Conservation (phyloP, 2,113 vertebrate genomes). For the Lampris incognitus region DNA sequence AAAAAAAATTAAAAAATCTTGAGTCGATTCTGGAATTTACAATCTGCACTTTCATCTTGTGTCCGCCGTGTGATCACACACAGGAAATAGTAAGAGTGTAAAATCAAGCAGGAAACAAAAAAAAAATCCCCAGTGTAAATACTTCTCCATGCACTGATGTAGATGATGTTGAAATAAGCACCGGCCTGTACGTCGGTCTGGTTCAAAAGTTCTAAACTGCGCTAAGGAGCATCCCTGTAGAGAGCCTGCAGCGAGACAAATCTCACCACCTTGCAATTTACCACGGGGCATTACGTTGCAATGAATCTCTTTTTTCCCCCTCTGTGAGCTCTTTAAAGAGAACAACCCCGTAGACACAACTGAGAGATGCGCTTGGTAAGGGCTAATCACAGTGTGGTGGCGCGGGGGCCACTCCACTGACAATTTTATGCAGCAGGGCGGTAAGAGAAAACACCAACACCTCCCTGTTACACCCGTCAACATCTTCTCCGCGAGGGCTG, state of each 20-base stretch:
- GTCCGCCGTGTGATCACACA: no score
- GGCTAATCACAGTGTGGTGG: conserved; percentile 51
- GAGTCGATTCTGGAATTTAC: neutral
- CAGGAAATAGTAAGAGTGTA: no score
- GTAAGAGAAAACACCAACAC: conserved; percentile 76
- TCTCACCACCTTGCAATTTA: conserved; percentile 71
- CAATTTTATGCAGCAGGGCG: conserved; percentile 40
- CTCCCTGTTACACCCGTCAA: conserved; percentile 75
- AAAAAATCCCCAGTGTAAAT: no score
- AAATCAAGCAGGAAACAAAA: no score
- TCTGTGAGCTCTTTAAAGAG: conserved; percentile 54
- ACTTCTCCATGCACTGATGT: no score
- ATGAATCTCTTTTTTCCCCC: conserved; percentile 59
- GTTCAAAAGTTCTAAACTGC: conserved; percentile 40
- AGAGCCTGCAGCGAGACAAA: conserved; percentile 21
- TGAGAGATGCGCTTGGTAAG: conserved; percentile 58
- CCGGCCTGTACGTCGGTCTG: neutral
- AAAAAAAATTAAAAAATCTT: neutral
- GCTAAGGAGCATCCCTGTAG: conserved; percentile 41
- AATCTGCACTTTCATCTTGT: conserved; percentile 12
- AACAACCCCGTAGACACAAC: conserved; percentile 66
- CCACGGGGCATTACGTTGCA: conserved; percentile 66
- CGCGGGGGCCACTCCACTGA: conserved; percentile 48
- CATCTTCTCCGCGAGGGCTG: conserved; percentile 75
- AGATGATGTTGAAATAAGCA: conserved; percentile 10